phyloP scores from a whole-genome alignment of 2,888 invertebrate species.

The Drosophila differens region DNA sequence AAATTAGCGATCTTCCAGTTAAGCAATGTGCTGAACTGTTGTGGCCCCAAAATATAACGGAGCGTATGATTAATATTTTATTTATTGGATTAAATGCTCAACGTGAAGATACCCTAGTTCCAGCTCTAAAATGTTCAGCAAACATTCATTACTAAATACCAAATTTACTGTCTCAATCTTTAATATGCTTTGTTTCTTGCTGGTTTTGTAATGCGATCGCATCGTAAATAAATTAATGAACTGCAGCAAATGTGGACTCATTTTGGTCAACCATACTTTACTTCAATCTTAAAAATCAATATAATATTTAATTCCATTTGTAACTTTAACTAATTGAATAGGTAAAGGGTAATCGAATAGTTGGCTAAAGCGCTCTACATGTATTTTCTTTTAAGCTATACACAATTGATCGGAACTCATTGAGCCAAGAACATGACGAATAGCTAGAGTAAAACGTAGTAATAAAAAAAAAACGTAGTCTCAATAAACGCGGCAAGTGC shows the following conservation, averaged over 20 bases:
- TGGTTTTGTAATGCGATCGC: background rate
- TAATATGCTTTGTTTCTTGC: background rate
- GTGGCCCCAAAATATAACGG: slow-evolving; percentile 13
- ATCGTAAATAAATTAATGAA: no score
- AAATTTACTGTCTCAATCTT: background rate
- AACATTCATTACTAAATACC: background rate
- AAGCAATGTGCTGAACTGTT: slow-evolving; percentile 8
- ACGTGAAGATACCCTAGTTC: background rate
- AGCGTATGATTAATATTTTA: slow-evolving; percentile 32
- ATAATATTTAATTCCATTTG: background rate
- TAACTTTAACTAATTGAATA: background rate
- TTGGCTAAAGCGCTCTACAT: background rate
- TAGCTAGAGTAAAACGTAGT: slow-evolving; percentile 14
- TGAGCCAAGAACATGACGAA: slow-evolving; percentile 39
- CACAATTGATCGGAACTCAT: slow-evolving; percentile 21
- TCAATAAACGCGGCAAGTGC: slow-evolving; percentile 50
- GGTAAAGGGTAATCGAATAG: background rate
- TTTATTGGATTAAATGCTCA: background rate
- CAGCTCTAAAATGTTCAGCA: background rate
- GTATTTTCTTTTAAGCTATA: slow-evolving; percentile 1
- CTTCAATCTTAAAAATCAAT: background rate
- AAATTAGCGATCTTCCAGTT: slow-evolving; percentile 16
- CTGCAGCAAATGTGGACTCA: background rate
- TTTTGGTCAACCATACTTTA: background rate
- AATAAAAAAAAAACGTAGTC: slow-evolving; percentile 21